Conservation (phyloP, 2,113 vertebrate species). For the Tragelaphus imberbis region DNA sequence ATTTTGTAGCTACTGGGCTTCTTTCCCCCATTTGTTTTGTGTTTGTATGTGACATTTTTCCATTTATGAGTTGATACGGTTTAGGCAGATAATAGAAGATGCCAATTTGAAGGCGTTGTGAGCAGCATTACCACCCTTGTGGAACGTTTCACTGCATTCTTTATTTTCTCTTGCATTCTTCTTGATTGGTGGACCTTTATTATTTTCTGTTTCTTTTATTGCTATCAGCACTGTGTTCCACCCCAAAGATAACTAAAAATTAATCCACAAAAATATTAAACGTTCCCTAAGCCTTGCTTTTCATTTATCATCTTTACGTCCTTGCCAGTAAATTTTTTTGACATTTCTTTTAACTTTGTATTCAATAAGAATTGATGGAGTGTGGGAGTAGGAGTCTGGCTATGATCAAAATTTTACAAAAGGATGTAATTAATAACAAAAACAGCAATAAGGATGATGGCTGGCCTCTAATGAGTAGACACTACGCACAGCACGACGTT, state of each 20-base stretch:
- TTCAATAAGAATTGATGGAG: not conserved
- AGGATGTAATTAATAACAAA: not conserved
- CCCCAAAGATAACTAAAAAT: constrained; percentile 38
- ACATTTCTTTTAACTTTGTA: not conserved
- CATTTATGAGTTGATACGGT: not conserved
- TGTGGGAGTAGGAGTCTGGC: not conserved
- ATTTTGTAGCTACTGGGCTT: not conserved
- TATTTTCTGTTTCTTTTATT: constrained; percentile 12
- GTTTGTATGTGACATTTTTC: not conserved
- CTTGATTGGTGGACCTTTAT: not conserved
- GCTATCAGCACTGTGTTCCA: not conserved
- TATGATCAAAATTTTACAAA: not conserved
- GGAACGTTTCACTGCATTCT: not conserved
- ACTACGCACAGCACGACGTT: fast-evolving
- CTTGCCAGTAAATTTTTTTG: not conserved
- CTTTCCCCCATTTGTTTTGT: not conserved
- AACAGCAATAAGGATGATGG: not conserved
- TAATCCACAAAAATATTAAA: constrained; percentile 39
- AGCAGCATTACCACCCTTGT: not conserved
- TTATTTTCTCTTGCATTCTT: not conserved
- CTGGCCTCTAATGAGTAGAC: not conserved
- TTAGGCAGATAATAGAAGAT: not conserved
- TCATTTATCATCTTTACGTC: constrained; percentile 9
- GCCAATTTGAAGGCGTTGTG: not conserved
- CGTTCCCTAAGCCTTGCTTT: not conserved